Evolutionary conservation across 2,113 vertebrate species (phyloP).

Genomic region (Neoarius graeffei): DNA sequence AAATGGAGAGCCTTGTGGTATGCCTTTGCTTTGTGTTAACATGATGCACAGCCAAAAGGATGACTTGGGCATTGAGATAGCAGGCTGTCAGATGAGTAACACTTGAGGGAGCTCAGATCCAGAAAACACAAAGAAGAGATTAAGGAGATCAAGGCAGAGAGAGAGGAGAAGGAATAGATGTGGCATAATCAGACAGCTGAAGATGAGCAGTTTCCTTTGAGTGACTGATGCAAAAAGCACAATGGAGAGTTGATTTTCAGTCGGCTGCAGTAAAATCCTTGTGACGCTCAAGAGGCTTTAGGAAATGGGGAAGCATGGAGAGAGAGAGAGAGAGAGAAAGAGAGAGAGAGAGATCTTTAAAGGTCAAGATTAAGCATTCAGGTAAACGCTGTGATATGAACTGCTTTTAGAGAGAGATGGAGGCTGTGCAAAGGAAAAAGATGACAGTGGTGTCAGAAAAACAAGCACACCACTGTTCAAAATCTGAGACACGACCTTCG

Average conservation of each 20-base stretch:
- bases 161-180: neutral
- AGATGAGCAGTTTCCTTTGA: constrained; percentile 56
- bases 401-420: constrained; percentile 59
- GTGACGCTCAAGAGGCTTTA: constrained; percentile 60
- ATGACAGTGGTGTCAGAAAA: constrained; percentile 58
- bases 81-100: constrained; percentile 44
- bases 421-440: constrained; percentile 44
- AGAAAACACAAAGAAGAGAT: constrained; percentile 22
- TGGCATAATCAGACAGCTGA: constrained; percentile 53
- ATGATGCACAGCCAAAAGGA: neutral
- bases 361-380: constrained; percentile 72
- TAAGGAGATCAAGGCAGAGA: constrained; percentile 34
- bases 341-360: constrained; percentile 46
- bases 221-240: constrained; percentile 64
- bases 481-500: constrained; percentile 53
- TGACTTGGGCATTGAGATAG: constrained; percentile 4
- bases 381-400: constrained; percentile 67
- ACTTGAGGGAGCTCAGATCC: constrained; percentile 26
- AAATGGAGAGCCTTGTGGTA: constrained; percentile 20
- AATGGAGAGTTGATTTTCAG: constrained; percentile 62
- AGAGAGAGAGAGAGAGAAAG: constrained; percentile 51
- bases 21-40: neutral
- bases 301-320: constrained; percentile 32
- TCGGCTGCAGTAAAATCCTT: constrained; percentile 62
- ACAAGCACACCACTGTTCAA: constrained; percentile 44